phyloP scores from a whole-genome alignment of 2,797 vertebrate species.

The Tenualosa ilisha region DNA sequence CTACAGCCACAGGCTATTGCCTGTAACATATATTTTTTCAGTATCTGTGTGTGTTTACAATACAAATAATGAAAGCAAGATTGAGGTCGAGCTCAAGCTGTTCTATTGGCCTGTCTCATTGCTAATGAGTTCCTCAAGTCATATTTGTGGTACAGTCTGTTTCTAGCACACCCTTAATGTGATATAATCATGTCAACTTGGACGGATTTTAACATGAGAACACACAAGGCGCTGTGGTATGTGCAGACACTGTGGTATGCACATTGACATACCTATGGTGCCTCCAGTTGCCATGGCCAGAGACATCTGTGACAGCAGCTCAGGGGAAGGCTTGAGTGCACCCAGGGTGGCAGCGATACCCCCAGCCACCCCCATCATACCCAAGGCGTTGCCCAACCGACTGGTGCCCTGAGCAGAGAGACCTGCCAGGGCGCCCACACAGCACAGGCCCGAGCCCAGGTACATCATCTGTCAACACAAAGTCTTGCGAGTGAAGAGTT shows the following conservation, averaged over 20 bases:
- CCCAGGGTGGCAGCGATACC: constrained; percentile 72
- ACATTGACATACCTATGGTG: constrained; percentile 61
- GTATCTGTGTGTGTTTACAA: not conserved
- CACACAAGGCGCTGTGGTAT: constrained; percentile 11
- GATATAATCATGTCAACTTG: not conserved
- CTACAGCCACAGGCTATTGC: not conserved
- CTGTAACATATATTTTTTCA: not conserved
- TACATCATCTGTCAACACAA: constrained; percentile 69
- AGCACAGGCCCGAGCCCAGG: constrained; percentile 75
- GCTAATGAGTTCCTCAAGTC: not conserved
- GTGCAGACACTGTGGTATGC: not conserved
- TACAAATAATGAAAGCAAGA: not conserved
- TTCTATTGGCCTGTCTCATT: not conserved
- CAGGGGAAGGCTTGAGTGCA: constrained; percentile 72
- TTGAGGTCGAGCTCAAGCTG: not conserved
- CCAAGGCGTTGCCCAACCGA: constrained; percentile 73
- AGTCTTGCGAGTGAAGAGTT: not conserved
- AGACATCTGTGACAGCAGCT: constrained; percentile 77
- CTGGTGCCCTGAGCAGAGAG: constrained; percentile 73
- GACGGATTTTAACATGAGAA: not conserved
- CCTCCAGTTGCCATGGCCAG: constrained; percentile 74
- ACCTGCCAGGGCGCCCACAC: constrained; percentile 71
- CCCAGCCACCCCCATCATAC: constrained; percentile 74
- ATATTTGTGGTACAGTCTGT: not conserved
- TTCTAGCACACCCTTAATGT: constrained; percentile 1